Percentiles rank a stretch among this genome's conserved stretches.
These are phyloP conservation scores for Acrossocheilus wenchowensis DNA, from an alignment of 2,797 vertebrate species.

Conservation along the genomic window DNA sequence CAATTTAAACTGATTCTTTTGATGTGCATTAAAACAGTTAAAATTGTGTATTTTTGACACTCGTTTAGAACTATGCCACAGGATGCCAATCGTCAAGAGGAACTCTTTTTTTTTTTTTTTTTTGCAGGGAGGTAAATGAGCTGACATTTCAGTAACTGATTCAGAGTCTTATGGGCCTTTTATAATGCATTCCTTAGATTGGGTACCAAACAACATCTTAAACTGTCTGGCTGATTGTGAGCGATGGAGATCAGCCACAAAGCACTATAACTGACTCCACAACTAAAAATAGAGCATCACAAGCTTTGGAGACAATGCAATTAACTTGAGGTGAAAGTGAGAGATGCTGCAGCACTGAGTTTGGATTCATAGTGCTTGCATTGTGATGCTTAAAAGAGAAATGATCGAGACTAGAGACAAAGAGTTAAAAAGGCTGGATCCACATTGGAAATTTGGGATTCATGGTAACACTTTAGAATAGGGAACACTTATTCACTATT, in stretches of 20 bases:
- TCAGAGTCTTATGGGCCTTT: constrained; percentile 12
- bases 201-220: constrained; percentile 17
- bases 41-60: not conserved
- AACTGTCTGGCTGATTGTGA: constrained; percentile 36
- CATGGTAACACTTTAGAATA: too few species aligned
- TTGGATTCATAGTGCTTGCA: not conserved
- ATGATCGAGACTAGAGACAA: not conserved
- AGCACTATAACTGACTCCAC: constrained; percentile 15
- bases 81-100: not conserved
- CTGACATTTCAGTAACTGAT: constrained; percentile 29
- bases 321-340: constrained; percentile 37
- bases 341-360: not conserved
- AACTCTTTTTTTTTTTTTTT: not conserved
- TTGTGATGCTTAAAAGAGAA: constrained; percentile 15
- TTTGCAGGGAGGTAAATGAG: not conserved
- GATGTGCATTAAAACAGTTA: not conserved
- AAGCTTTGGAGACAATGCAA: constrained; percentile 49
- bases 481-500: too few species aligned
- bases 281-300: constrained; percentile 40
- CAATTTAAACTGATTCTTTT: not conserved
- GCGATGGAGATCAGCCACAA: constrained; percentile 8
- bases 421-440: not conserved
- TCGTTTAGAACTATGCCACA: not conserved
- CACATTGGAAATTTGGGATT: not conserved
- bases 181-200: constrained; percentile 9